Percentiles rank a stretch among this genome's conserved stretches.
These are phyloP conservation scores for Chloroceryle aenea DNA, from an alignment of 2,113 vertebrate species.

Conservation along the genomic window DNA sequence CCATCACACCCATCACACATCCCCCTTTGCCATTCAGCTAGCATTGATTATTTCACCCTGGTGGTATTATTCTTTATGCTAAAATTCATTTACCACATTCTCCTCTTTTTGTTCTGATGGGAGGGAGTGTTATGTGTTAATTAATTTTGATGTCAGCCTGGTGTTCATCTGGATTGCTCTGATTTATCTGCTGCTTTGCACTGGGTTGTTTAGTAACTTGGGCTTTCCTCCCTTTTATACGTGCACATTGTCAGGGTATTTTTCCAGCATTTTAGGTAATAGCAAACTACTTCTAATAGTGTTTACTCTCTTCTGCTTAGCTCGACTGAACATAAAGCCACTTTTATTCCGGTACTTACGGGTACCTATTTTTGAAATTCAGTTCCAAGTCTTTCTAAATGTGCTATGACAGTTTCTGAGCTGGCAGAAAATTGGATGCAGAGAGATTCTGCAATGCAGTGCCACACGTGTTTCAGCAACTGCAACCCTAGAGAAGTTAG, in stretches of 20 bases:
- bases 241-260: neutral
- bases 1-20: neutral
- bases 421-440: constrained; percentile 64
- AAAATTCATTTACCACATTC: neutral
- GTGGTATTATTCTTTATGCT: neutral
- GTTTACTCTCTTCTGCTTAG: constrained; percentile 29
- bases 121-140: neutral
- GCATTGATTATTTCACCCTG: neutral
- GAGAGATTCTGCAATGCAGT: constrained; percentile 41
- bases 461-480: neutral
- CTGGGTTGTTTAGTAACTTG: neutral
- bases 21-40: neutral
- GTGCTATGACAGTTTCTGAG: constrained; percentile 50
- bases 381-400: constrained; percentile 40
- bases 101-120: neutral
- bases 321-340: constrained; percentile 1
- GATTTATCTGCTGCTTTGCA: neutral
- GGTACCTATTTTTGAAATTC: constrained; percentile 12
- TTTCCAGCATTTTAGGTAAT: neutral
- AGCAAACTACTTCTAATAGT: neutral
- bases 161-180: constrained; percentile 14
- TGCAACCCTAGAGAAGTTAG: neutral
- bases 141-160: constrained; percentile 38
- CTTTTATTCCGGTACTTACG: constrained; percentile 13
- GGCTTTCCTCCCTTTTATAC: neutral